Evolutionary conservation across 2,888 invertebrate species (phyloP).

Genomic region (Drosophila phalerata): DNA sequence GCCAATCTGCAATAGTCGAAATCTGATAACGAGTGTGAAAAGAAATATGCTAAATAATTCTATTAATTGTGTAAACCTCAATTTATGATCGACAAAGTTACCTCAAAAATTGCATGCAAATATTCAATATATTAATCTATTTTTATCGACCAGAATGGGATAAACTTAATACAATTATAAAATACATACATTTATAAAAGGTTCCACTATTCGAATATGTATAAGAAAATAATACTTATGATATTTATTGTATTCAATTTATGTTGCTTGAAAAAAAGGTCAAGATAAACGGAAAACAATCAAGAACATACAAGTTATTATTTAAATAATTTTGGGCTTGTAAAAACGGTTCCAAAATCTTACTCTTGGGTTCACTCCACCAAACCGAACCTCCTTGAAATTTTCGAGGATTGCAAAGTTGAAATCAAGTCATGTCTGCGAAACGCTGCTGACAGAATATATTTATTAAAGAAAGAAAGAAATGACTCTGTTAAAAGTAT

Average conservation of each 20-base stretch:
- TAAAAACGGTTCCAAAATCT: no score
- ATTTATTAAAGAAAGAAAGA: constrained; percentile 43
- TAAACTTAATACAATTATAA: not conserved
- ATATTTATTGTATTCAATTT: no score
- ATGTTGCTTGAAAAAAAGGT: no score
- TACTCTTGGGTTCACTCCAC: no score
- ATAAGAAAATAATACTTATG: not conserved
- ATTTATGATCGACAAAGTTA: not conserved
- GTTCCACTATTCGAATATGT: not conserved
- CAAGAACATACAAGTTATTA: no score
- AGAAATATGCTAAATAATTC: constrained; percentile 16
- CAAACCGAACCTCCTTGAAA: not conserved
- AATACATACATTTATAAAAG: no score
- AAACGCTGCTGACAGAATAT: constrained; percentile 30
- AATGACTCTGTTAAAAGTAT: constrained; percentile 10
- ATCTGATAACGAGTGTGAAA: not conserved
- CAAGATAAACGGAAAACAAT: no score
- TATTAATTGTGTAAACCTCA: constrained; percentile 15
- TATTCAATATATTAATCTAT: not conserved
- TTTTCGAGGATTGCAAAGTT: not conserved
- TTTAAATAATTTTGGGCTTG: no score
- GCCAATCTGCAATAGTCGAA: constrained; percentile 2
- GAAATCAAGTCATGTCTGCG: constrained; percentile 15
- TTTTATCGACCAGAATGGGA: not conserved
- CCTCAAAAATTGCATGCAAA: constrained; percentile 13